Percentiles rank a stretch among this genome's conserved stretches.
These are phyloP conservation scores for Ciconia nigra DNA, from an alignment of 2,797 vertebrate species.

Conservation along the genomic window DNA sequence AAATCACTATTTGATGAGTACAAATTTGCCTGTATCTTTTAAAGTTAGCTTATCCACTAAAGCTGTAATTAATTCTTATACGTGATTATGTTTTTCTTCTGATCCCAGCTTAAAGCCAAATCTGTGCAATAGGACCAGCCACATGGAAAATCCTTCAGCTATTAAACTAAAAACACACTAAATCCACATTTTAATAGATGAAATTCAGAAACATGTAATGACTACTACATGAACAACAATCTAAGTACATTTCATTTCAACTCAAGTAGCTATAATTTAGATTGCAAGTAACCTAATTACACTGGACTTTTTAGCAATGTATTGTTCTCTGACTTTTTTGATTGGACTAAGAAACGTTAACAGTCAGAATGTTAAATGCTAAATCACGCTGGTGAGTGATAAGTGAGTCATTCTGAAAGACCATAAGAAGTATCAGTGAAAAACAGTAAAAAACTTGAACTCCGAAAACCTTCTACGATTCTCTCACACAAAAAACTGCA, in stretches of 20 bases:
- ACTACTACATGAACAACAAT: background rate
- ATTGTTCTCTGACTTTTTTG: constrained; percentile 23
- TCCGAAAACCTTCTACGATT: background rate
- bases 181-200: constrained; percentile 11
- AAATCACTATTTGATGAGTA: constrained; percentile 46
- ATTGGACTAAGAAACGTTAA: constrained; percentile 14
- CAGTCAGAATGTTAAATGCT: constrained; percentile 11
- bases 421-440: background rate
- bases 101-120: constrained; percentile 66
- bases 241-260: constrained; percentile 5
- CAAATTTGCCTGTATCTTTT: constrained; percentile 62
- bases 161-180: constrained; percentile 28
- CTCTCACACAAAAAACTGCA: background rate
- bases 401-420: constrained; percentile 2
- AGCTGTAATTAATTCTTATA: constrained; percentile 68
- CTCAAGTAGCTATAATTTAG: constrained; percentile 12
- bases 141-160: constrained; percentile 66
- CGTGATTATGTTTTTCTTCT: constrained; percentile 57
- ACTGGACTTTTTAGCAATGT: background rate
- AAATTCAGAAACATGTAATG: background rate
- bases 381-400: constrained; percentile 21
- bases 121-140: constrained; percentile 55
- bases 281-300: constrained; percentile 21
- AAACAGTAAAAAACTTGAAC: background rate
- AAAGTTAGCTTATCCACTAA: constrained; percentile 67